Percentiles rank a stretch among this genome's conserved stretches.
phyloP scores from a whole-genome alignment of 2,797 vertebrate genomes.

The Thamnophis elegans region DNA sequence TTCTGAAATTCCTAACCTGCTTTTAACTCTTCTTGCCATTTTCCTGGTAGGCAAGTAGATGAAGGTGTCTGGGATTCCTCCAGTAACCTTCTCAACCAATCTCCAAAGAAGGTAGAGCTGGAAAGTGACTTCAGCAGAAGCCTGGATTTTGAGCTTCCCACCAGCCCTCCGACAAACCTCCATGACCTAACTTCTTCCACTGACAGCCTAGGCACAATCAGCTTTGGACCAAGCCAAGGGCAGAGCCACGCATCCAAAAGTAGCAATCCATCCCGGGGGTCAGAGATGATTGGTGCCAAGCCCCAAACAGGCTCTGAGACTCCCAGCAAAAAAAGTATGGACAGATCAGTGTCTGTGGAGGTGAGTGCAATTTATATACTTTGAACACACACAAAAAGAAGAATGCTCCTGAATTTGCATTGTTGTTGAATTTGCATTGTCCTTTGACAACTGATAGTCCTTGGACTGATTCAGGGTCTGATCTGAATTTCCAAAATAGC shows the following conservation, averaged over 20 bases:
- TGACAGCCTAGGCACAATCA: constrained; percentile 51
- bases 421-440: neutral
- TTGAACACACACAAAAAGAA: no score
- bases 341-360: constrained; percentile 90
- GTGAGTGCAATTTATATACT: constrained; percentile 68
- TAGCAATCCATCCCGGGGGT: constrained; percentile 64
- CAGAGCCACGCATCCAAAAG: constrained; percentile 71
- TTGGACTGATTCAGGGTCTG: no score
- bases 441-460: neutral
- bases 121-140: constrained; percentile 82
- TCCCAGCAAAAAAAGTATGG: constrained; percentile 79
- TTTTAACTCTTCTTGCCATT: constrained; percentile 5
- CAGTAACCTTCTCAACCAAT: constrained; percentile 80
- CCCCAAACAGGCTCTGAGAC: constrained; percentile 83
- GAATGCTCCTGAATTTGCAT: neutral
- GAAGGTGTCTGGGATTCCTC: constrained; percentile 86
- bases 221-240: constrained; percentile 71
- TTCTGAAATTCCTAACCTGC: neutral
- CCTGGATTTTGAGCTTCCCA: constrained; percentile 83
- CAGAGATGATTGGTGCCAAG: constrained; percentile 76
- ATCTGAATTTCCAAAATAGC: neutral
- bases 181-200: constrained; percentile 74
- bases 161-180: constrained; percentile 84
- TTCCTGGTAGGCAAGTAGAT: constrained; percentile 83
- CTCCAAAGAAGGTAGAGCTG: constrained; percentile 81